Conservation (phyloP, 1,140 invertebrate species). For the Lethocerus indicus region DNA sequence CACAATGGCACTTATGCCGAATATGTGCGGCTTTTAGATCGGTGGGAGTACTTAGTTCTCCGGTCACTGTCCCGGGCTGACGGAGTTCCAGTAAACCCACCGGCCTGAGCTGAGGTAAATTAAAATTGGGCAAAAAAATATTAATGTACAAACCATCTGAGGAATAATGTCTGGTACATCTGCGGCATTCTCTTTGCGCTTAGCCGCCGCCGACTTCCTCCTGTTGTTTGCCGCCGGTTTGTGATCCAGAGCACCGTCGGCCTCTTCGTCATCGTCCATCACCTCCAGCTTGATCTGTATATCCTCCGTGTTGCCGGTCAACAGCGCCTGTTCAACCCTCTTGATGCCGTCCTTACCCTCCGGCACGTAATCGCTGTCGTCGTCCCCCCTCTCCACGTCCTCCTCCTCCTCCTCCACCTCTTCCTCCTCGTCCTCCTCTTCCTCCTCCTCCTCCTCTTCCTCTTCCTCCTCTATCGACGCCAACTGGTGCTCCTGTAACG, state of each 20-base stretch:
- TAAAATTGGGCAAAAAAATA: too few species aligned
- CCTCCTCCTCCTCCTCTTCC: constrained; percentile 8
- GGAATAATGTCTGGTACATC: constrained; percentile 13
- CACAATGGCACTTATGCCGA: too few species aligned
- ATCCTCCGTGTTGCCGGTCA: constrained; percentile 1
- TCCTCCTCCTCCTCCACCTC: constrained; percentile 20
- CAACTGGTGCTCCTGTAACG: too few species aligned
- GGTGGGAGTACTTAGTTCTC: too few species aligned
- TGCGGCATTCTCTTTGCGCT: constrained; percentile 1
- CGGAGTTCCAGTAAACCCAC: too few species aligned
- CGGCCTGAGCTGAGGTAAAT: too few species aligned
- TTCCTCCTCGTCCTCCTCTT: constrained; percentile 19
- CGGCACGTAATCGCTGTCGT: constrained; percentile 6
- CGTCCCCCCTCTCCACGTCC: constrained; percentile 17
- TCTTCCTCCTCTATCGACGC: constrained; percentile 10
- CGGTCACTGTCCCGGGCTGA: too few species aligned
- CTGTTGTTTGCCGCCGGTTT: constrained; percentile 3
- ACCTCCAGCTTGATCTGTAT: constrained; percentile 12
- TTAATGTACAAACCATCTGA: constrained; percentile 17
- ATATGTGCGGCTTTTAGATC: too few species aligned
- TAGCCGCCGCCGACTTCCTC: neutral
- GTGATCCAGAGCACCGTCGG: constrained; percentile 2
- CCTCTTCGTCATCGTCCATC: constrained; percentile 11
- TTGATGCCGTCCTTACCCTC: neutral
- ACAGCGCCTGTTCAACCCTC: neutral